Evolutionary conservation across 2,797 vertebrate genomes (phyloP).

Genomic region (Kryptopterus vitreolus): DNA sequence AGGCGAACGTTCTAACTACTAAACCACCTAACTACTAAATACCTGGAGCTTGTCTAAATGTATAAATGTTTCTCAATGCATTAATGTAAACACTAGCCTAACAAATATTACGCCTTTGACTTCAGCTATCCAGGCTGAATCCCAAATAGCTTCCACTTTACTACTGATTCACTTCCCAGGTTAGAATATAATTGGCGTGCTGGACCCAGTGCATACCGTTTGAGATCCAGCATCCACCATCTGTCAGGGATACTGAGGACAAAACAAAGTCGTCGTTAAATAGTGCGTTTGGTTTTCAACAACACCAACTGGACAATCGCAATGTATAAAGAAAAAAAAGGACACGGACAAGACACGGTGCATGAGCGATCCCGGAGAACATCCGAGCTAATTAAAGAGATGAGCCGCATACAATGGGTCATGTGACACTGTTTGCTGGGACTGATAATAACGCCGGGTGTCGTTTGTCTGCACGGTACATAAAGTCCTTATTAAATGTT

Average conservation of each 20-base stretch:
- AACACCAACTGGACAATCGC: not conserved
- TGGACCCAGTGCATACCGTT: not conserved
- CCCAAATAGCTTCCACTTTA: not conserved
- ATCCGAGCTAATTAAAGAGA: not conserved
- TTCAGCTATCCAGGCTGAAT: not conserved
- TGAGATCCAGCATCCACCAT: not conserved
- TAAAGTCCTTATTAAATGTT: not conserved
- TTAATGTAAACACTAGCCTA: not conserved
- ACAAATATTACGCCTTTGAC: not conserved
- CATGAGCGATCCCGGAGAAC: not conserved
- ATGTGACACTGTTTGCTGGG: not conserved
- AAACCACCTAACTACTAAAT: too few relatives aligned
- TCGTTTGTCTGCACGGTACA: not conserved
- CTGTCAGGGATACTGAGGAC: not conserved
- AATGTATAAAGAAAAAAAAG: not conserved
- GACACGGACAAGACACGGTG: not conserved
- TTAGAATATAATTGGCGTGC: not conserved
- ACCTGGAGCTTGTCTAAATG: too few relatives aligned
- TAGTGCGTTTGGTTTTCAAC: not conserved
- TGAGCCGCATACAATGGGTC: not conserved
- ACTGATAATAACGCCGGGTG: not conserved
- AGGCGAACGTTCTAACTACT: too few relatives aligned
- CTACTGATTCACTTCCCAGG: not conserved
- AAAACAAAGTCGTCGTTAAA: not conserved
- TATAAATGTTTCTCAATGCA: not conserved